phyloP scores from a whole-genome alignment of 2,113 vertebrate species.

The Eudyptes chrysolophus region DNA sequence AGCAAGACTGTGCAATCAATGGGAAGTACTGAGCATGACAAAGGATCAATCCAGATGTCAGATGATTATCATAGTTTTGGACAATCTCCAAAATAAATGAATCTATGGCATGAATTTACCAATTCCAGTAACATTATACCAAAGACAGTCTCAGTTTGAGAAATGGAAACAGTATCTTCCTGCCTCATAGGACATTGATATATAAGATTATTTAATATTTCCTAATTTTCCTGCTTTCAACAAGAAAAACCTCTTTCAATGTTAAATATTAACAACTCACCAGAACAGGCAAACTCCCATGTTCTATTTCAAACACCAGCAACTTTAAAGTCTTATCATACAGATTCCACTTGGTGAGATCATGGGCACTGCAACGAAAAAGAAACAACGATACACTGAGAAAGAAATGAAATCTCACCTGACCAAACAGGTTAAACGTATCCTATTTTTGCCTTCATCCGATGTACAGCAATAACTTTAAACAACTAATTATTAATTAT shows the following conservation, averaged over 20 bases:
- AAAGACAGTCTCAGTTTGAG: not conserved
- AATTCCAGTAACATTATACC: fast-evolving
- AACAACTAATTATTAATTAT: not conserved
- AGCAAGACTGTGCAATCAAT: not conserved
- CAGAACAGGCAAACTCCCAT: slow-evolving; percentile 70
- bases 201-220: not conserved
- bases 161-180: not conserved
- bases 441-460: not conserved
- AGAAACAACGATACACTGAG: not conserved
- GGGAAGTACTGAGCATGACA: not conserved
- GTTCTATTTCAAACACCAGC: slow-evolving; percentile 69
- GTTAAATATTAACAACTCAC: slow-evolving; percentile 60
- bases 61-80: not conserved
- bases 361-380: slow-evolving; percentile 78
- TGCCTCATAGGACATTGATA: not conserved
- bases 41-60: not conserved
- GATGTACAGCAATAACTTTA: not conserved
- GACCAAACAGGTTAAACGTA: not conserved
- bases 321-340: slow-evolving; percentile 78
- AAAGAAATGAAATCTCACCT: not conserved
- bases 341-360: slow-evolving; percentile 81
- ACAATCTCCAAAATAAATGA: not conserved
- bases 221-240: not conserved
- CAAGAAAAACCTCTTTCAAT: not conserved
- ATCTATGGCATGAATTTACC: not conserved